phyloP scores from a whole-genome alignment of 2,888 invertebrate genomes.

The Clivina fossor region DNA sequence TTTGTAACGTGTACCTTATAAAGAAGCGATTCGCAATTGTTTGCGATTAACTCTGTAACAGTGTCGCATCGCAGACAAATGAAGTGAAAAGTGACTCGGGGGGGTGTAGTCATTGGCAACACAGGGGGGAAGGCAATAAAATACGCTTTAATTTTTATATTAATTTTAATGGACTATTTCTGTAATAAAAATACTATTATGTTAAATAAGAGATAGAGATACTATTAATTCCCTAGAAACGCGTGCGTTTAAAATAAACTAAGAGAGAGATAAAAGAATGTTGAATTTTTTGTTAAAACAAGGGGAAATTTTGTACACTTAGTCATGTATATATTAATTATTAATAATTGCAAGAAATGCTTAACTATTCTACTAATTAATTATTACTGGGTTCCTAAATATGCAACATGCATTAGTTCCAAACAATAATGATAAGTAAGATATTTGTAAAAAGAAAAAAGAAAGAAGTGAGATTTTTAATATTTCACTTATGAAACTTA shows the following conservation, averaged over 20 bases:
- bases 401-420: conserved; percentile 30
- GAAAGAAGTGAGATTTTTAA: conserved; percentile 16
- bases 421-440: conserved; percentile 27
- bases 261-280: neutral
- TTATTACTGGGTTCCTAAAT: conserved; percentile 34
- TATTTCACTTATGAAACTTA: conserved; percentile 21
- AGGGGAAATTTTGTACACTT: conserved; percentile 34
- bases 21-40: too few relatives aligned
- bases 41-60: too few relatives aligned
- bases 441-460: too few relatives aligned
- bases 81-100: too few relatives aligned
- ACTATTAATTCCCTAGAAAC: too few relatives aligned
- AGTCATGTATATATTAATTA: conserved; percentile 30
- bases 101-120: conserved; percentile 19
- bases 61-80: too few relatives aligned
- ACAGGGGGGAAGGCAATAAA: conserved; percentile 53
- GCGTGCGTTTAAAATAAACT: neutral
- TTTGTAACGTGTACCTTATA: too few relatives aligned
- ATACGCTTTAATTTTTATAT: conserved; percentile 49
- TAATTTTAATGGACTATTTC: too few relatives aligned
- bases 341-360: conserved; percentile 26
- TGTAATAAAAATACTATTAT: too few relatives aligned
- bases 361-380: conserved; percentile 23
- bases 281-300: neutral
- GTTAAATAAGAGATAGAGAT: too few relatives aligned